Conservation (phyloP, 2,888 invertebrate genomes). For the Agrotis ipsilon region DNA sequence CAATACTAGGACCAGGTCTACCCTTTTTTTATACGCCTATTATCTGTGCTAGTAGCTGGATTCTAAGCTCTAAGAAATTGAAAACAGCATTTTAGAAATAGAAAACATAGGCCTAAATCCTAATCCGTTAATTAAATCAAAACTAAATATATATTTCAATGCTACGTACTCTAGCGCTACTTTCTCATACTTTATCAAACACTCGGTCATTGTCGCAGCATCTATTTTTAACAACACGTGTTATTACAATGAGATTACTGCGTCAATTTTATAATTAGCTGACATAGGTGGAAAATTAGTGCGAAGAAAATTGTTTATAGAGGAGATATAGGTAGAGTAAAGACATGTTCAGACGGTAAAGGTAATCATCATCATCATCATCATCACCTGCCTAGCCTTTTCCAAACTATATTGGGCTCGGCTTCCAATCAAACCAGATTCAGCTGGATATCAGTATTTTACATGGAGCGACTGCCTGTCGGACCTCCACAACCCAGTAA, state of each 20-base stretch:
- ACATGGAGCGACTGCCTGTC: too few relatives aligned
- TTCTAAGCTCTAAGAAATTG: too few relatives aligned
- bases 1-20: too few relatives aligned
- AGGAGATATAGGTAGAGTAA: too few relatives aligned
- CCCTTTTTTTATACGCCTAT: too few relatives aligned
- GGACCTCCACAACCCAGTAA: too few relatives aligned
- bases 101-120: constrained; percentile 17
- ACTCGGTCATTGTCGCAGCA: constrained; percentile 35
- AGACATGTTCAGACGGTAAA: neutral
- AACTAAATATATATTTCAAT: constrained; percentile 11
- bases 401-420: too few relatives aligned
- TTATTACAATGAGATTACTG: constrained; percentile 29
- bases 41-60: too few relatives aligned
- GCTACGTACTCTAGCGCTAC: neutral
- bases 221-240: constrained; percentile 56
- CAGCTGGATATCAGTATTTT: too few relatives aligned
- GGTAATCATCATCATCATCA: neutral
- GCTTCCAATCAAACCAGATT: too few relatives aligned
- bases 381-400: too few relatives aligned
- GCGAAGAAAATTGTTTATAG: constrained; percentile 8
- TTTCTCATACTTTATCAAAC: constrained; percentile 5
- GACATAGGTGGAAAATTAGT: constrained; percentile 5
- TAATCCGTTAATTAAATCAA: constrained; percentile 1
- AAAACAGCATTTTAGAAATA: too few relatives aligned
- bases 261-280: constrained; percentile 47